Evolutionary conservation across 2,113 vertebrate genomes (phyloP), one percentile per base, ranked within the genome.

Genomic region (Gymnocephalus cernua): DNA sequence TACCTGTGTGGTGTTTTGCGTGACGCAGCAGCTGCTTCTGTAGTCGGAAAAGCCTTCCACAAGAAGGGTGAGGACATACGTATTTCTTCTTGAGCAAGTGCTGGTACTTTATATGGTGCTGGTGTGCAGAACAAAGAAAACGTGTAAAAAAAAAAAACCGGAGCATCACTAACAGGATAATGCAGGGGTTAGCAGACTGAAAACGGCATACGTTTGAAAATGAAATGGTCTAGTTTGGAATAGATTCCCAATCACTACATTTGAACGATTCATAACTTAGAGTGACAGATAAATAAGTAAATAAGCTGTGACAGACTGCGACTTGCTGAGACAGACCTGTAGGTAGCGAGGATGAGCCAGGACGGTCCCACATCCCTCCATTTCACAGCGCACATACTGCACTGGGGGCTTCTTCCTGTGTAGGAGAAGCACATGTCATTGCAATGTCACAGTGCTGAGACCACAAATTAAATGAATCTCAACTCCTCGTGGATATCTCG

Each of bases 41-140:
- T 54, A 99, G 96, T 27, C 98, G 95, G 93, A 99, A 99, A n/a
- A 99, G 97, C 50, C 98, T 95, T 74, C 98, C 98, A 12, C 98
- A 99, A 32, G 97, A 97, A 21, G 98, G 98, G 77, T 99, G 98
- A 70, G 98, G 98, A 89, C 98, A 99, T 9, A 99, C 98, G 0
- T 99, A 99, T 81, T 99, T 99, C 92, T 99, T 99, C 95, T 99
- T 99, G 89, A 99, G 95, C 91, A 99, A 92, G 94, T 99, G 98
- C 93, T 99, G 98, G 86, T 99, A 99, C 90, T 99, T 99, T 88
- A 99, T 99, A 87, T 99, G 98, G 89, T 99, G 98, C 98, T 99
- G 87, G 51, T 38, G 32, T 54, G 38, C 13, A 62, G 50, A 83
- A 79, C 21, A 77, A 72, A 82, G n/a, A 65, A 53, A 71, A 27